Base-by-base conservation (phyloP, 2,888 invertebrate species). In the Hydropsyche betteni region DNA sequence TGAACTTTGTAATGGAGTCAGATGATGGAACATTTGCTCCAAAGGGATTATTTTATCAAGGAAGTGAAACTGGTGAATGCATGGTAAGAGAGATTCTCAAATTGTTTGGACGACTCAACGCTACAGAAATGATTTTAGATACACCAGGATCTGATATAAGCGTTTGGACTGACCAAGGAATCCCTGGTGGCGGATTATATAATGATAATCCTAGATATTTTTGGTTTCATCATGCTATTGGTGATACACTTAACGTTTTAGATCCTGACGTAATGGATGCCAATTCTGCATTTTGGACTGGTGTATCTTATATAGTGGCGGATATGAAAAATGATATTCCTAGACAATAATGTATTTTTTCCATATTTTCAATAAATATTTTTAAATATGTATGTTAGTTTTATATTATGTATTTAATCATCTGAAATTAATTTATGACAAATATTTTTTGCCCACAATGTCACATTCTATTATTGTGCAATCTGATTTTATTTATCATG, bases 21-120 rank as follows among this genome's bases (percentile, higher is more conserved):
- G 93, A 93, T 82, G 86, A 86, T 78, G 93, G 93, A 6, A 92
- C 92, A 2, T 93, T 93, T 80, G 68, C 71, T 12, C 92, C 92
- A 0, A 80, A 85, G 4, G 93, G 92, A 4, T 82, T 93, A 2
- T 84, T 87, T 73, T 90, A 91, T 81, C 84, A 86, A 16, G 91
- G 91, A 75, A 85, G 85, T 33, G 80, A 84, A 38, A 82, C 86
- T 74, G 90, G 90, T 1, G 85, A 85, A 64, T 91, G 91, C 79
- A 88, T 92, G 76, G 83, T 93, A 68, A 81, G 88, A 80, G 88
- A 89, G 83, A 84, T 92, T 44, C 81, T 91, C 76, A 86, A 87
- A 61, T 83, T 92, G 38, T 83, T 92, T 78, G 81, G 82, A 5
- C 84, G 88, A 0, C 84, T 92, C 76, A 91, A 91, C 82, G 87